These are phyloP conservation scores for Tursiops truncatus DNA, from an alignment of 2,113 vertebrate species.

Conservation along the genomic window DNA sequence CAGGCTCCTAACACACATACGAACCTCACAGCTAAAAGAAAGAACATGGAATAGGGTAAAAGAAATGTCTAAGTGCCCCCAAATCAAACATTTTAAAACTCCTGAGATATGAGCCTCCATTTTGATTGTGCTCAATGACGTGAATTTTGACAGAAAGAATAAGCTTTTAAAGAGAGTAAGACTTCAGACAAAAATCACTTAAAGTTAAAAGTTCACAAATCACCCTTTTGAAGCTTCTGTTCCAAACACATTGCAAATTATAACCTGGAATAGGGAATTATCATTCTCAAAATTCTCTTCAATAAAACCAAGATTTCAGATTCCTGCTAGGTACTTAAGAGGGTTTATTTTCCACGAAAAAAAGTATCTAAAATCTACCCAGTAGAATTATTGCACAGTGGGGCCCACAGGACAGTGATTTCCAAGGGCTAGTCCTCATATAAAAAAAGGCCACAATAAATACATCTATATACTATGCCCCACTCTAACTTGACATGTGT, in stretches of 20 bases:
- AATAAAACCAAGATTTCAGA: slow-evolving; percentile 37
- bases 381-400: slow-evolving; percentile 71
- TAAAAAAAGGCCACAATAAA: slow-evolving; percentile 73
- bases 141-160: slow-evolving; percentile 39
- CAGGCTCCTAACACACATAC: neutral
- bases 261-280: slow-evolving; percentile 6
- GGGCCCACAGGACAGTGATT: slow-evolving; percentile 54
- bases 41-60: neutral
- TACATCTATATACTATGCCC: slow-evolving; percentile 38
- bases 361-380: neutral
- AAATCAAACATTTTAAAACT: slow-evolving; percentile 62
- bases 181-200: slow-evolving; percentile 61
- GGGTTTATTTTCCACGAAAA: neutral
- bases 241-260: slow-evolving; percentile 49
- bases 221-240: neutral
- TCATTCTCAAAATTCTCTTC: slow-evolving; percentile 39
- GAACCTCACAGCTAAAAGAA: neutral
- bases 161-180: slow-evolving; percentile 44
- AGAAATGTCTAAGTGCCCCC: slow-evolving; percentile 43
- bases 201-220: slow-evolving; percentile 25
- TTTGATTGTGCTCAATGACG: slow-evolving; percentile 37
- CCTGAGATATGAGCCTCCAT: slow-evolving; percentile 65
- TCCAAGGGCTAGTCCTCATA: slow-evolving; percentile 59
- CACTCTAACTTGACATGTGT: slow-evolving; percentile 34
- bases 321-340: slow-evolving; percentile 16